Conservation (phyloP, 2,888 invertebrate genomes). For the Calliphora vomitoria region DNA sequence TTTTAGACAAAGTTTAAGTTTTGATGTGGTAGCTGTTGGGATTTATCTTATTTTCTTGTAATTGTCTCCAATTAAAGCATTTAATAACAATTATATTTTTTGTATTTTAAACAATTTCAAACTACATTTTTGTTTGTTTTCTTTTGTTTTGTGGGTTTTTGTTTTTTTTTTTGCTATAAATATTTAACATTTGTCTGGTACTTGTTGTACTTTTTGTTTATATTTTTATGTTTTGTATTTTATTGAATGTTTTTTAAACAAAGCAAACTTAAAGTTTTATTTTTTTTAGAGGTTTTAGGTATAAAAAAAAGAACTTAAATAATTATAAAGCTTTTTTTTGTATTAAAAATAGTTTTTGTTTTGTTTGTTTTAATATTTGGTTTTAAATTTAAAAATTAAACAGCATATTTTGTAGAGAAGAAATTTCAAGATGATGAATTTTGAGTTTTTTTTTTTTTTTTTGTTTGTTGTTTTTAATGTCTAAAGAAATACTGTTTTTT, state of each 20-base stretch:
- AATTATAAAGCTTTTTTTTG: conserved; percentile 70
- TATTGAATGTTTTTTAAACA: conserved; percentile 8
- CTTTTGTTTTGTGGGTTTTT: not conserved
- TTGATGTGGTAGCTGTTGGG: not conserved
- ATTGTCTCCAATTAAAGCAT: conserved; percentile 44
- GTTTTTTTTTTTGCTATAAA: not conserved
- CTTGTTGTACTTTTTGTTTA: not conserved
- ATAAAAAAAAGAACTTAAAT: conserved; percentile 53
- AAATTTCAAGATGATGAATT: not conserved
- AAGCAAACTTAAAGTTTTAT: conserved; percentile 43
- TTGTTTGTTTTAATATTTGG: conserved; percentile 45
- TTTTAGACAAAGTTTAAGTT: conserved; percentile 46
- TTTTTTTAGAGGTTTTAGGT: conserved; percentile 17
- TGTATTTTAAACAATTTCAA: not conserved
- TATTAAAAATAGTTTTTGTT: conserved; percentile 20
- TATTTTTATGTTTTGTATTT: not conserved
- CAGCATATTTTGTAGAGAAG: not conserved
- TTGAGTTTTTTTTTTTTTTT: conserved; percentile 25
- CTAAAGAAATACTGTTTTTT: conserved; percentile 58
- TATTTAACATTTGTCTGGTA: conserved; percentile 8
- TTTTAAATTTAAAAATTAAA: conserved; percentile 13
- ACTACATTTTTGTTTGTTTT: not conserved
- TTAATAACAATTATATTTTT: conserved; percentile 3
- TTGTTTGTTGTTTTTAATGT: not conserved
- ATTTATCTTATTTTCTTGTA: not conserved